Evolutionary conservation across 1,140 invertebrate species (phyloP).

Genomic region (Sminthurides bifidus): DNA sequence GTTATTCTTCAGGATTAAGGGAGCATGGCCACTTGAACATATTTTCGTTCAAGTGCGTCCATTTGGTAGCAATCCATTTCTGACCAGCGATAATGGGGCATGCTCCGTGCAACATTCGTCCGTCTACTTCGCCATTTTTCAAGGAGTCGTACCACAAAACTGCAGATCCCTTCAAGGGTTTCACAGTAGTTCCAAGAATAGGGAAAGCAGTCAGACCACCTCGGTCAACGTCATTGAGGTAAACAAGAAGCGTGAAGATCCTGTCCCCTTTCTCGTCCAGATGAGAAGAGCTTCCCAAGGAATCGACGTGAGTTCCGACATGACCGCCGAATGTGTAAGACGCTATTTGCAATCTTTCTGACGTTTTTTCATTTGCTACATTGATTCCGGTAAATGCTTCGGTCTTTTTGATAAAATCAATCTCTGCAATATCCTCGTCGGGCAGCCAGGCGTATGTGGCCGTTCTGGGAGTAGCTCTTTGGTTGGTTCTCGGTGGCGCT

Average conservation of each 20-base stretch:
- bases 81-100: slow-evolving; percentile 17
- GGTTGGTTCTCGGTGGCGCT: slow-evolving; percentile 12
- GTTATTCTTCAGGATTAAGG: slow-evolving; percentile 13
- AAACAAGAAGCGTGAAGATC: slow-evolving; percentile 21
- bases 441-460: slow-evolving; percentile 28
- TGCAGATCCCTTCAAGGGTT: slow-evolving; percentile 19
- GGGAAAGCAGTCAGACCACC: slow-evolving; percentile 27
- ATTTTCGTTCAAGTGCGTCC: slow-evolving; percentile 25
- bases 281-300: slow-evolving; percentile 9
- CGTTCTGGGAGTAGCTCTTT: slow-evolving; percentile 24
- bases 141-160: slow-evolving; percentile 21
- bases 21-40: slow-evolving; percentile 20
- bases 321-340: slow-evolving; percentile 21
- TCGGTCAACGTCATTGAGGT: slow-evolving; percentile 20
- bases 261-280: slow-evolving; percentile 20
- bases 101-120: slow-evolving; percentile 24
- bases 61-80: slow-evolving; percentile 28
- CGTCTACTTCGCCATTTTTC: slow-evolving; percentile 19
- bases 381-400: slow-evolving; percentile 21
- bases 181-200: slow-evolving; percentile 20
- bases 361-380: slow-evolving; percentile 11
- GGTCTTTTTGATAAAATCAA: slow-evolving; percentile 10
- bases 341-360: slow-evolving; percentile 23
- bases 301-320: slow-evolving; percentile 23
- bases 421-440: slow-evolving; percentile 22